A percentile compares a stretch with the other conserved stretches of the same genome.
Conservation (phyloP, 2,113 vertebrate genomes). For the Tenrec ecaudatus region DNA sequence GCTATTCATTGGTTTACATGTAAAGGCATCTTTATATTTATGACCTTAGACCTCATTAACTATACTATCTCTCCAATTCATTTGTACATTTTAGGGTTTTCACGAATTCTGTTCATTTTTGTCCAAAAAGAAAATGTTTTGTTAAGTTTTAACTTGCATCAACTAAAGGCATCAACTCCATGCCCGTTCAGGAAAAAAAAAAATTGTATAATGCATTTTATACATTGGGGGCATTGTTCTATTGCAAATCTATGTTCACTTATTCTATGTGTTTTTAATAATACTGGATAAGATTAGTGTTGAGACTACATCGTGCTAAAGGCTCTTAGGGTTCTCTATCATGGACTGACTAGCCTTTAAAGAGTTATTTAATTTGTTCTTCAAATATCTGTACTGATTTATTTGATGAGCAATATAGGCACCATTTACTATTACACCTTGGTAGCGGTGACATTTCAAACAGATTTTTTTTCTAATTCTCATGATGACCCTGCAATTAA, state of each 20-base stretch:
- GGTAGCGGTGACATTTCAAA: no score
- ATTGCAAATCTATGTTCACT: not conserved
- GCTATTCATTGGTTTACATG: not conserved
- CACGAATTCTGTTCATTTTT: not conserved
- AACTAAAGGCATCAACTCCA: not conserved
- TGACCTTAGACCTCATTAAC: not conserved
- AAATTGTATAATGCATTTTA: not conserved
- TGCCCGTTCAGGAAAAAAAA: not conserved
- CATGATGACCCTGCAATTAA: no score
- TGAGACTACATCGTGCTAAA: no score
- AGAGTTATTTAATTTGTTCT: slow-evolving; percentile 31
- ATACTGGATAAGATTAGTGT: slow-evolving; percentile 17
- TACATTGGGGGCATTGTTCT: not conserved
- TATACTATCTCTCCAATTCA: not conserved
- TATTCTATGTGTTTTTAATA: slow-evolving; percentile 9
- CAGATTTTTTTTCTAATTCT: no score
- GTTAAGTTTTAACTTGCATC: not conserved
- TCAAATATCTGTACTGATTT: slow-evolving; percentile 9
- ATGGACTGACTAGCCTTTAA: not conserved
- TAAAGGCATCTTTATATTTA: not conserved
- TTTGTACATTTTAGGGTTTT: not conserved
- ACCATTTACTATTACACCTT: not conserved
- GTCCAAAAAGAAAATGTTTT: slow-evolving; percentile 2
- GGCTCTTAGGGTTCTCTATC: not conserved
- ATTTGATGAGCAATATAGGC: not conserved